Base-by-base conservation (phyloP, 2,888 invertebrate species). In the Platerodrilus igneus region DNA sequence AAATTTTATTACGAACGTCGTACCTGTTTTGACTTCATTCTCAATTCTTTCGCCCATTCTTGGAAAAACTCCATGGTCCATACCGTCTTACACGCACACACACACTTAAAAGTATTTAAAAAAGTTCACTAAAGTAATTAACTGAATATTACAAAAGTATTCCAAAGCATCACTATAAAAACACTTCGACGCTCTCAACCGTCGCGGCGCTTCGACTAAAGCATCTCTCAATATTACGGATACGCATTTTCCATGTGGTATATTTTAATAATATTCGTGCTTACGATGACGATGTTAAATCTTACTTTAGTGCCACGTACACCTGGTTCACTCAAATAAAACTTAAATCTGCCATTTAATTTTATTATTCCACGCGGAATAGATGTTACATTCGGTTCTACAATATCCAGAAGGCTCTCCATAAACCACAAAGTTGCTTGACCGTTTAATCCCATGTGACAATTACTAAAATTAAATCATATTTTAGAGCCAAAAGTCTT, bases 41-140 rank as follows among this genome's bases (percentile, higher is more conserved):
- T 48, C 46, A 48, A 37, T 14, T 40, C 41, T 37, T 55, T 51
- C 55, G 62, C 57, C 67, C 67, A 69, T 59, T 68, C 69, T 57
- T 68, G 66, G 53, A 68, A 69, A 58, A 57, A 67, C 66, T 69
- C 69, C 69, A 68, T 69, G 53, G 62, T 59, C 67, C 67, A 67
- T 68, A 62, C 51, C 37, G 26, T 35, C 11, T 6, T 18, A 5
- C n/a, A 31, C 4, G 20, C 4, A 13, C 10, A 18, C 20, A 13
- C n/a, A n/a, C n/a, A n/a, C n/a, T n/a, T n/a, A n/a, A n/a, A 21
- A 19, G 8, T 20, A 31, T 3, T 18, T 21, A 18, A 18, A 7
- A 31, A 31, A 31, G 5, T 31, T 17, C 31, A n/a, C 11, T 20
- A 18, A 10, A 15, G 14, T 17, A 20, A 20, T 13, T n/a, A n/a